Percentiles rank a stretch among this genome's conserved stretches.
phyloP scores from a whole-genome alignment of 2,113 vertebrate species.

The Ia io region DNA sequence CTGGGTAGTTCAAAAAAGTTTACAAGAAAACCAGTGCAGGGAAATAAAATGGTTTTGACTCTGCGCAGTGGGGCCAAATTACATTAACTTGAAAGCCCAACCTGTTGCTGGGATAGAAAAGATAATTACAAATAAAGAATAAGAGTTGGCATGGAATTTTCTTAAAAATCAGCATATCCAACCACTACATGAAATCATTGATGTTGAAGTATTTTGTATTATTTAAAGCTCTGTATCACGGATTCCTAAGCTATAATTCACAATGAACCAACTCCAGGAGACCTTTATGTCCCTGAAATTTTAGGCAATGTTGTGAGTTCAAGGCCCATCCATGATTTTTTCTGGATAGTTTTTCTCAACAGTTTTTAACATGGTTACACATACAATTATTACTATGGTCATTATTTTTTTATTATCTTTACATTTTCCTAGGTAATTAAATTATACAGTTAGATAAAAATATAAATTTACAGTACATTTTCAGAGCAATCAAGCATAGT shows the following conservation, averaged over 20 bases:
- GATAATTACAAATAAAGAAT: not conserved
- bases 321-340: not conserved
- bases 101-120: not conserved
- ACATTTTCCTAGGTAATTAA: not conserved
- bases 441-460: not conserved
- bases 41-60: not conserved
- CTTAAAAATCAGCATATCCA: not conserved
- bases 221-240: not conserved
- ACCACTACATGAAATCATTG: not conserved
- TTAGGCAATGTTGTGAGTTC: not conserved
- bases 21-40: conserved; percentile 50
- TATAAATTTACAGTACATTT: conserved; percentile 1
- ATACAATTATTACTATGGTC: not conserved
- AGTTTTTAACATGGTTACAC: not conserved
- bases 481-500: not conserved
- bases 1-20: not conserved
- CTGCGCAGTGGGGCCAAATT: not conserved
- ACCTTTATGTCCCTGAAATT: not conserved
- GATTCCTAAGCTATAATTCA: not conserved
- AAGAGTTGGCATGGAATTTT: not conserved
- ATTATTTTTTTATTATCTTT: not conserved
- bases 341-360: not conserved
- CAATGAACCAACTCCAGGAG: not conserved
- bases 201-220: not conserved
- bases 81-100: not conserved